Percentiles rank a stretch among this genome's conserved stretches.
Conservation (phyloP, 2,888 invertebrate genomes). For the Harpalus rubripes region DNA sequence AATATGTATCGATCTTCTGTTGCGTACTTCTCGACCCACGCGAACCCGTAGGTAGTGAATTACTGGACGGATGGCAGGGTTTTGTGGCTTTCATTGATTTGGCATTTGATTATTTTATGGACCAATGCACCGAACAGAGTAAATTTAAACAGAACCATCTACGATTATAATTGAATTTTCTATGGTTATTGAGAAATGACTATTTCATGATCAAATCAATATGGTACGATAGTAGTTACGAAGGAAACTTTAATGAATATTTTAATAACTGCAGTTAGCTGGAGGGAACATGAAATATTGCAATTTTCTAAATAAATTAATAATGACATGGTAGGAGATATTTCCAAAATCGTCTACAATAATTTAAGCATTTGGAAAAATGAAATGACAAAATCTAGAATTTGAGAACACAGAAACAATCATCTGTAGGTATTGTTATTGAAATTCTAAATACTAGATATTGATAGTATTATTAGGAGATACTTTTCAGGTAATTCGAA, state of each 20-base stretch:
- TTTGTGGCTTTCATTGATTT: constrained; percentile 44
- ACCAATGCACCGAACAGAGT: constrained; percentile 15
- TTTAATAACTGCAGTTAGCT: not conserved
- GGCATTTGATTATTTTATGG: constrained; percentile 47
- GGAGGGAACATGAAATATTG: not conserved
- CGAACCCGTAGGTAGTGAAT: not conserved
- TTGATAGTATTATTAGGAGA: too few species aligned
- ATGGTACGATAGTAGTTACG: not conserved
- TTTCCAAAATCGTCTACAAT: not conserved
- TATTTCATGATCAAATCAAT: constrained; percentile 4
- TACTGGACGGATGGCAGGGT: constrained; percentile 35
- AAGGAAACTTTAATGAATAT: not conserved
- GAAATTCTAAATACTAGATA: too few species aligned
- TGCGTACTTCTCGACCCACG: not conserved
- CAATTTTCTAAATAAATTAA: not conserved
- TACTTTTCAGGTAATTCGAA: too few species aligned
- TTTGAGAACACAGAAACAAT: too few species aligned
- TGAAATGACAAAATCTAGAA: too few species aligned
- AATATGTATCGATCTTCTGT: constrained; percentile 43
- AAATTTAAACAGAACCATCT: constrained; percentile 2
- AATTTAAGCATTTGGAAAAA: too few species aligned
- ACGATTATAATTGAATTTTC: constrained; percentile 22
- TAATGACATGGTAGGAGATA: not conserved
- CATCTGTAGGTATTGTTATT: too few species aligned
- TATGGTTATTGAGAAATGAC: constrained; percentile 1